Evolutionary conservation across 2,797 vertebrate species (phyloP), one percentile per base, ranked within the genome.

Genomic region (Xerus rutilus): DNA sequence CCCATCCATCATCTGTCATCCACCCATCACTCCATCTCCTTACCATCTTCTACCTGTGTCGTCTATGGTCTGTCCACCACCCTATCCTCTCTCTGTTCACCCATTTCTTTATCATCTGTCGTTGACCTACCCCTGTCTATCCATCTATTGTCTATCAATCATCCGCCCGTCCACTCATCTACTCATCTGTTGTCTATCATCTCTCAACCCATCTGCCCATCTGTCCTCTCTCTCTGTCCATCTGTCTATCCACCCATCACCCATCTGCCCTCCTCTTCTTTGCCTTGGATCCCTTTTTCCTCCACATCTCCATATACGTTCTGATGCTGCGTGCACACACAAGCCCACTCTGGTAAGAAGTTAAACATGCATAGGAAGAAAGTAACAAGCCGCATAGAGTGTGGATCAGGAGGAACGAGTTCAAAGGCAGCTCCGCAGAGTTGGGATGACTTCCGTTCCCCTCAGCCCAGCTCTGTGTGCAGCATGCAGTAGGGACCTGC

Each of bases 361-460:
- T 10, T 4, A 30, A 30, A 0, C 15, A 4, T 20, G 9, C 3
- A 9, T 2, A 47, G n/a, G 25, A 81, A 13, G 43, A 39, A 77
- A 13, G 35, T 1, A 49, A 6, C n/a, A 15, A 47, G 47, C 18
- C 4, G 1, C 13, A 20, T 5, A 47, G 28, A 39, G 54, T 23
- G 9, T 21, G 20, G 0, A 3, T 30, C 10, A 32, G 10, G 43
- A 6, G 13, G 45, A 12, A 7, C 4, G 11, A 25, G 20, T 23
- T 62, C 57, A 8, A 1, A 2, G 12, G 39, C 3, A 35, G 57
- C 7, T 43, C 3, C 4, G 1, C 4, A 54, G 18, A 13, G 39
- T 59, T 69, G 15, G 32, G 49, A 12, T 21, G 79, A 3, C 35
- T 13, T 21, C 45, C 39, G 1, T 2, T 59, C 28, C 32, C 18